phyloP scores from a whole-genome alignment of 2,888 invertebrate genomes.

The Apocheima hispidaria region DNA sequence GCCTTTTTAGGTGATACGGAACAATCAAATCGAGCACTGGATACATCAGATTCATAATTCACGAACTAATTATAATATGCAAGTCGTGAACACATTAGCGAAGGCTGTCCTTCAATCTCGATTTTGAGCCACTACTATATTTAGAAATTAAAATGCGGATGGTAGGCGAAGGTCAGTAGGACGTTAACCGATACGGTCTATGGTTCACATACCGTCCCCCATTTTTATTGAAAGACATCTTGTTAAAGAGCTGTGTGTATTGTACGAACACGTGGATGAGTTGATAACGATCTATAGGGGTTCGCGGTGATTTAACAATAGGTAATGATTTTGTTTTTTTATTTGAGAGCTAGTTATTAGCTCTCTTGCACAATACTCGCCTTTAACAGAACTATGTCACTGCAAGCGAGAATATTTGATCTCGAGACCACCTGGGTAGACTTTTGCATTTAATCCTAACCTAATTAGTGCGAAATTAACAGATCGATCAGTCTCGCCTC shows the following conservation, averaged over 20 bases:
- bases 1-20: too few species aligned
- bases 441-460: too few species aligned
- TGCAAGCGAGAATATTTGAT: too few species aligned
- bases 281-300: constrained; percentile 25
- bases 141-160: constrained; percentile 48
- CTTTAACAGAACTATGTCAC: background rate
- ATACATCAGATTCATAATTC: too few species aligned
- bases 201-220: constrained; percentile 53
- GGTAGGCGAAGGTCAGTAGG: constrained; percentile 68
- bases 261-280: constrained; percentile 36
- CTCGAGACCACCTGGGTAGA: too few species aligned
- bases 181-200: constrained; percentile 72
- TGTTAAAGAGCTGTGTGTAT: constrained; percentile 25
- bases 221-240: constrained; percentile 28
- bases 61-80: background rate
- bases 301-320: constrained; percentile 22
- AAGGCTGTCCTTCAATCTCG: constrained; percentile 29
- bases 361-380: background rate
- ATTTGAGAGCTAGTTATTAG: constrained; percentile 2
- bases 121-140: constrained; percentile 43
- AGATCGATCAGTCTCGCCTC: too few species aligned
- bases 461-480: too few species aligned
- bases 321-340: constrained; percentile 51
- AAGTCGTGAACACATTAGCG: background rate
- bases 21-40: too few species aligned